Evolutionary conservation across 2,888 invertebrate genomes (phyloP).

Genomic region (Lottia gigantea): DNA sequence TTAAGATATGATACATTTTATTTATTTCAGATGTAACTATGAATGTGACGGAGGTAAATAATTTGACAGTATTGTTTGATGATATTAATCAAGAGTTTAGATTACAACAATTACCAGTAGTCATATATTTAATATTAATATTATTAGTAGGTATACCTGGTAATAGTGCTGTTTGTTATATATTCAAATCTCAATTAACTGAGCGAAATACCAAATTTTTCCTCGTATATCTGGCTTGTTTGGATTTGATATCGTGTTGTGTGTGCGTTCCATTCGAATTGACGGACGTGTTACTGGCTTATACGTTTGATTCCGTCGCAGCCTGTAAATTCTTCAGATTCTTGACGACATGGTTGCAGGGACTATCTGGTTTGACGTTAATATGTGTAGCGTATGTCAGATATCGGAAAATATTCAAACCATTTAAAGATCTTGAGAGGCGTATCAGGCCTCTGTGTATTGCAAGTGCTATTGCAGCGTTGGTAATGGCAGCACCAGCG

Average conservation of each 20-base stretch:
- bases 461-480: constrained; percentile 35
- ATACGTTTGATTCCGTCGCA: constrained; percentile 39
- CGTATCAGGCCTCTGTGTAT: constrained; percentile 45
- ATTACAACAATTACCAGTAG: constrained; percentile 39
- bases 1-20: no score
- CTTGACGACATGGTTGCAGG: constrained; percentile 45
- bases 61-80: no score
- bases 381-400: constrained; percentile 54
- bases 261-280: constrained; percentile 50
- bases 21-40: no score
- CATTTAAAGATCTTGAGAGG: constrained; percentile 33
- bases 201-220: constrained; percentile 52
- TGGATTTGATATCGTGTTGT: constrained; percentile 49
- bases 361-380: constrained; percentile 47
- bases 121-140: constrained; percentile 40
- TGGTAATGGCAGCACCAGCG: constrained; percentile 46
- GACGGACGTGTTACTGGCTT: constrained; percentile 46
- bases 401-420: constrained; percentile 52
- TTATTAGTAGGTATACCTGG: constrained; percentile 43
- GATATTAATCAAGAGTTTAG: constrained; percentile 43
- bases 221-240: constrained; percentile 49
- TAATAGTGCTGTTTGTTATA: constrained; percentile 50
- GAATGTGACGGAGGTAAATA: no score
- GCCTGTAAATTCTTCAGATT: constrained; percentile 52
- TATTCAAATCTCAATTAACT: constrained; percentile 49